Conservation (phyloP, 2,888 invertebrate genomes). For the Lycia hirtaria region DNA sequence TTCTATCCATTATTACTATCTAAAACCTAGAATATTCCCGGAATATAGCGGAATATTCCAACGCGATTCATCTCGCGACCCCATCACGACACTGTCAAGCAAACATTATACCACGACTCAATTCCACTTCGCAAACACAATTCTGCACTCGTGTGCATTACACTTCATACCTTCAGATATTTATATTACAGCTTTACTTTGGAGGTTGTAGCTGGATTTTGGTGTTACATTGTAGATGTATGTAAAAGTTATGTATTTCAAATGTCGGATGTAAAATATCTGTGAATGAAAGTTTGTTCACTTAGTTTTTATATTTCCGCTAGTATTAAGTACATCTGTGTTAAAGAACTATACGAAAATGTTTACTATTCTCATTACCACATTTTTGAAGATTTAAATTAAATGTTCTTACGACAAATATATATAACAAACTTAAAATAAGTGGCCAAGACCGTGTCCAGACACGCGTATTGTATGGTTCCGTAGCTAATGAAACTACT, state of each 20-base stretch:
- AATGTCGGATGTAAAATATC: no score
- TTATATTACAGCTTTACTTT: conserved; percentile 10
- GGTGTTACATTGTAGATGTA: not conserved
- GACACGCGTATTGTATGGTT: no score
- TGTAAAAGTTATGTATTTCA: not conserved
- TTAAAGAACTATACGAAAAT: no score
- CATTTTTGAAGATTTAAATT: no score
- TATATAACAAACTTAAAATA: no score
- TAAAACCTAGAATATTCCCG: not conserved
- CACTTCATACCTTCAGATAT: conserved; percentile 22
- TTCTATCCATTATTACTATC: not conserved
- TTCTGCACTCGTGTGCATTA: conserved; percentile 31
- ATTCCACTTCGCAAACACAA: conserved; percentile 43
- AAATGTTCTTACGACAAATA: no score
- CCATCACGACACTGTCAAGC: conserved; percentile 17
- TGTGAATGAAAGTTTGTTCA: no score
- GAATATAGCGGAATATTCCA: conserved; percentile 4
- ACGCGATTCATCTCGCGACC: conserved; percentile 5
- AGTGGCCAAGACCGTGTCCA: no score
- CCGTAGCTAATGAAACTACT: no score
- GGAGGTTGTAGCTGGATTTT: conserved; percentile 2
- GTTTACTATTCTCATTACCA: no score
- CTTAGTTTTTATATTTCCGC: no score
- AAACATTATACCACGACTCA: conserved; percentile 36
- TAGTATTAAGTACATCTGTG: no score